Percentiles rank a stretch among this genome's conserved stretches.
Evolutionary conservation across 1,140 invertebrate genomes (phyloP).

Genomic region (Diuraphis noxia): DNA sequence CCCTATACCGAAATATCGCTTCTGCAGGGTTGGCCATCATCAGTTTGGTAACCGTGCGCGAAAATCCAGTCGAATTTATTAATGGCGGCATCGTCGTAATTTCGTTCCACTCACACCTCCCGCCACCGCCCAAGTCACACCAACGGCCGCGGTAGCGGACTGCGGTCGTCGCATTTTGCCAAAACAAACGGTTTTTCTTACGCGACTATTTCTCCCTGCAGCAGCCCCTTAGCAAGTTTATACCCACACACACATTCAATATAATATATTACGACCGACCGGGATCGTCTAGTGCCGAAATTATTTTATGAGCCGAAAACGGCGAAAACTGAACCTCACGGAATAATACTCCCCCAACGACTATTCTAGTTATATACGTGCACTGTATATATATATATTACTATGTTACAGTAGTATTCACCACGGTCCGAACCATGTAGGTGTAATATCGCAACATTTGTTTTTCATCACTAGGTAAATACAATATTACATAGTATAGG

Average conservation of each 20-base stretch:
- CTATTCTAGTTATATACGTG: background rate
- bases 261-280: background rate
- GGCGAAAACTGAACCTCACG: conserved; percentile 13
- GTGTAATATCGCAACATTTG: background rate
- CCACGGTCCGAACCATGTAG: background rate
- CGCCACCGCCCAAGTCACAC: background rate
- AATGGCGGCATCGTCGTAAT: background rate
- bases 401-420: background rate
- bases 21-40: background rate
- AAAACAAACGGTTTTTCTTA: conserved; percentile 36
- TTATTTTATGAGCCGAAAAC: conserved; percentile 35
- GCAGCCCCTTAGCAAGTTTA: background rate
- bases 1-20: background rate
- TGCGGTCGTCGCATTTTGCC: conserved; percentile 13
- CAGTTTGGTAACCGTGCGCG: background rate
- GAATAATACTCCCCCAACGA: background rate
- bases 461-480: background rate
- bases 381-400: background rate
- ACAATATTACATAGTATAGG: background rate
- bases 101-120: conserved; percentile 2
- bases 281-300: background rate
- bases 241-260: background rate
- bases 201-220: background rate
- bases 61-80: conserved; percentile 6
- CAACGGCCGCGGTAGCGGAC: background rate